Evolutionary conservation across 1,140 invertebrate genomes (phyloP).

Genomic region (Drosophila triauraria): DNA sequence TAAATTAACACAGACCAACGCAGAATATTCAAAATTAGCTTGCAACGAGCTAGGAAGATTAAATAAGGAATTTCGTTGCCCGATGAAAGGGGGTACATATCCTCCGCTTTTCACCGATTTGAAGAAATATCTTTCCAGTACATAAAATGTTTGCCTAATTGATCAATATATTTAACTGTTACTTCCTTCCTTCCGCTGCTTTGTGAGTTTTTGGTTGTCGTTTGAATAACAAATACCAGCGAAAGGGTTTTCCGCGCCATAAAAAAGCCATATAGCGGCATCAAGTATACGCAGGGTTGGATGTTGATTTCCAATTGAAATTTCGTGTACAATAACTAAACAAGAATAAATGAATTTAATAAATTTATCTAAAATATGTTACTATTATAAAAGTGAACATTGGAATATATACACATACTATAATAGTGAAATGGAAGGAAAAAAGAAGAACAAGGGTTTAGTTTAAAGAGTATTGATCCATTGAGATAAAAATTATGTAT

Average conservation of each 20-base stretch:
- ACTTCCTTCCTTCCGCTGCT: constrained; percentile 43
- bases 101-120: background rate
- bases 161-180: constrained; percentile 69
- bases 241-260: constrained; percentile 77
- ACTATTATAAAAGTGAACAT: no score
- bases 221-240: constrained; percentile 68
- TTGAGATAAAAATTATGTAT: background rate
- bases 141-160: constrained; percentile 75
- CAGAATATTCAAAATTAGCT: constrained; percentile 27
- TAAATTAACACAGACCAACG: constrained; percentile 35
- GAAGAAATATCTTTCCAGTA: constrained; percentile 11
- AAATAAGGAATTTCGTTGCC: background rate
- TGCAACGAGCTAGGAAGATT: constrained; percentile 24
- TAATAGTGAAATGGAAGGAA: background rate
- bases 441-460: no score
- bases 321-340: background rate
- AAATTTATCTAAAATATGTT: background rate
- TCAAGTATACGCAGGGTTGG: constrained; percentile 51
- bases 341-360: background rate
- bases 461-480: background rate
- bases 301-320: background rate
- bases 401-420: no score
- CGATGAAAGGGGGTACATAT: background rate
- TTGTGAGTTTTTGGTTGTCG: constrained; percentile 40
- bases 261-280: constrained; percentile 51